Percentiles rank a stretch among this genome's conserved stretches.
Evolutionary conservation across 2,888 invertebrate genomes (phyloP).

Genomic region (Coenonympha arcania): DNA sequence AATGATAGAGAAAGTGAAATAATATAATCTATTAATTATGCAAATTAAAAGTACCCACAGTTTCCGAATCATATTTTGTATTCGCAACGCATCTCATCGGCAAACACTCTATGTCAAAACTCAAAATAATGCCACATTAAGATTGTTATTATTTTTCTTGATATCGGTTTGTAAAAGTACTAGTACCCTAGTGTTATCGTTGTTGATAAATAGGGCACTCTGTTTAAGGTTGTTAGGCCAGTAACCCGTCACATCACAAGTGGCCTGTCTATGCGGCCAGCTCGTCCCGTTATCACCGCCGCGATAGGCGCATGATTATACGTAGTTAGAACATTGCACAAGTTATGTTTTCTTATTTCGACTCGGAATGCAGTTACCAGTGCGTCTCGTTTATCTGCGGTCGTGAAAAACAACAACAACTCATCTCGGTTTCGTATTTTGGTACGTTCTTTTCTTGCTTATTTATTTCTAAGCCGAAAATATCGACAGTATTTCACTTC

Average conservation of each 20-base stretch:
- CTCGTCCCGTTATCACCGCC: constrained; percentile 53
- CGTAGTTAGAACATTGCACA: constrained; percentile 52
- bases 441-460: constrained; percentile 20
- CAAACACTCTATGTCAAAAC: no score
- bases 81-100: no score
- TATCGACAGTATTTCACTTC: no score
- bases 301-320: constrained; percentile 55
- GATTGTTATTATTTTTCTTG: constrained; percentile 3
- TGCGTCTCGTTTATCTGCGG: constrained; percentile 46
- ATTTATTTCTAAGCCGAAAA: no score
- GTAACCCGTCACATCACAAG: constrained; percentile 47
- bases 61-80: no score
- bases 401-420: constrained; percentile 36
- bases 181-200: constrained; percentile 18
- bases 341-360: constrained; percentile 51
- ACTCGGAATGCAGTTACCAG: constrained; percentile 55
- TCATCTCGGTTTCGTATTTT: constrained; percentile 19
- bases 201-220: constrained; percentile 45
- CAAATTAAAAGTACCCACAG: constrained; percentile 4
- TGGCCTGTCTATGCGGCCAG: constrained; percentile 39
- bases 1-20: constrained; percentile 24
- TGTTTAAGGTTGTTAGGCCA: constrained; percentile 43
- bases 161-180: background rate
- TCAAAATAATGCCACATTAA: background rate
- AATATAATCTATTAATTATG: constrained; percentile 18